Conservation (phyloP, 2,113 vertebrate species). For the Crotalus horridus region DNA sequence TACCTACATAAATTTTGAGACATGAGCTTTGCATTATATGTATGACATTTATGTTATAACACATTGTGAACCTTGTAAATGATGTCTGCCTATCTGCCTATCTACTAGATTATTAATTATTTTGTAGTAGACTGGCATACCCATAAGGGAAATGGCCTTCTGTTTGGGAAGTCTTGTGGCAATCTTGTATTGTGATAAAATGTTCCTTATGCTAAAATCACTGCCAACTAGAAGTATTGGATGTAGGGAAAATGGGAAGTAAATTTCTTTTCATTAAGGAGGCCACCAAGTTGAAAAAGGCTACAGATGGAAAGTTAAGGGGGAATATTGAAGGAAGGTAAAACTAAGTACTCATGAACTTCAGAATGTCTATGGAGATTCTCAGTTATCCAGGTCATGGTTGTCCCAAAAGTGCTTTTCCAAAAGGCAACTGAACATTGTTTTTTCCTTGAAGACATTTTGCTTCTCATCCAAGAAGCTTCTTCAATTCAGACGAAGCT, state of each 20-base stretch:
- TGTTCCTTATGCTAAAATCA: not conserved
- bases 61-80: not conserved
- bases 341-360: not conserved
- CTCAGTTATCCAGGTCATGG: not conserved
- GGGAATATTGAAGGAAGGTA: not conserved
- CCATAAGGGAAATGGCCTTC: not conserved
- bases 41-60: not conserved
- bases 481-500: not conserved
- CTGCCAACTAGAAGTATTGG: not conserved
- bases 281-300: not conserved
- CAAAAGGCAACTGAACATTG: not conserved
- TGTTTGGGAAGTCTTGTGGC: not conserved
- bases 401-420: not conserved
- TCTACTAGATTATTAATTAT: not conserved
- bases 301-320: slow-evolving; percentile 7
- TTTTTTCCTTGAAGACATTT: not conserved
- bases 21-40: not conserved
- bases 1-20: not conserved
- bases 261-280: not conserved
- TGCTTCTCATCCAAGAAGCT: not conserved
- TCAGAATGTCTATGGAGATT: not conserved
- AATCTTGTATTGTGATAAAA: not conserved
- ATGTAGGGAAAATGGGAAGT: not conserved
- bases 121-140: not conserved
- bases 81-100: not conserved